A percentile compares a stretch with the other conserved stretches of the same genome.
phyloP scores from a whole-genome alignment of 1,140 invertebrate genomes.

The Homalodisca vitripennis region DNA sequence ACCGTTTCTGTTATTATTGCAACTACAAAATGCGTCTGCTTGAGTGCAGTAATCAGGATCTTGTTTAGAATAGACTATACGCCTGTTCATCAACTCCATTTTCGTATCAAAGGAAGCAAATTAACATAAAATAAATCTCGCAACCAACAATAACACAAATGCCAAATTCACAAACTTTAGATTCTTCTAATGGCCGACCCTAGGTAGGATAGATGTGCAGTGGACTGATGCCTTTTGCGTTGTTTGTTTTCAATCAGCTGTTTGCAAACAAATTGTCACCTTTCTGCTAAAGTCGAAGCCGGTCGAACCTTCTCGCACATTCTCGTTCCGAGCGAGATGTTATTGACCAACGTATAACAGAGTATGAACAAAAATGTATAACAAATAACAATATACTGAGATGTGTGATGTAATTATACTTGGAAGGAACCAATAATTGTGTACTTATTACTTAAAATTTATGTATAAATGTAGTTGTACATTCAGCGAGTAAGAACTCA shows the following conservation, averaged over 20 bases:
- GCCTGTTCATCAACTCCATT: conserved; percentile 16
- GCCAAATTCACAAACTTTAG: background rate
- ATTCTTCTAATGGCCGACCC: background rate
- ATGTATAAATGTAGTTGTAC: no score
- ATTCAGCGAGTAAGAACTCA: no score
- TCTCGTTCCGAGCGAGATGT: background rate
- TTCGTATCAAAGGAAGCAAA: background rate
- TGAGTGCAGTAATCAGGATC: background rate
- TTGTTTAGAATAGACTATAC: conserved; percentile 9
- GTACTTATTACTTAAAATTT: no score
- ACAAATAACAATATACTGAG: no score
- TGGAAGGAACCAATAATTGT: no score
- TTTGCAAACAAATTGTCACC: background rate
- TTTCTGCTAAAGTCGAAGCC: conserved; percentile 19
- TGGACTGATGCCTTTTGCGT: background rate
- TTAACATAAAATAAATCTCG: background rate
- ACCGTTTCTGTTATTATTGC: conserved; percentile 5
- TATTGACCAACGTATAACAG: no score
- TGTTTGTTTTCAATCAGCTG: conserved; percentile 23
- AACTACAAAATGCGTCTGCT: background rate
- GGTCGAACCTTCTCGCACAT: background rate
- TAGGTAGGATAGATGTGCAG: no score
- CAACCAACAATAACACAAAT: background rate
- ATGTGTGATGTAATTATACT: no score
- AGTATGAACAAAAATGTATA: no score